Evolutionary conservation across 1,140 invertebrate species (phyloP), one percentile per base, ranked within the genome.

Genomic region (Saccostrea glomerata): DNA sequence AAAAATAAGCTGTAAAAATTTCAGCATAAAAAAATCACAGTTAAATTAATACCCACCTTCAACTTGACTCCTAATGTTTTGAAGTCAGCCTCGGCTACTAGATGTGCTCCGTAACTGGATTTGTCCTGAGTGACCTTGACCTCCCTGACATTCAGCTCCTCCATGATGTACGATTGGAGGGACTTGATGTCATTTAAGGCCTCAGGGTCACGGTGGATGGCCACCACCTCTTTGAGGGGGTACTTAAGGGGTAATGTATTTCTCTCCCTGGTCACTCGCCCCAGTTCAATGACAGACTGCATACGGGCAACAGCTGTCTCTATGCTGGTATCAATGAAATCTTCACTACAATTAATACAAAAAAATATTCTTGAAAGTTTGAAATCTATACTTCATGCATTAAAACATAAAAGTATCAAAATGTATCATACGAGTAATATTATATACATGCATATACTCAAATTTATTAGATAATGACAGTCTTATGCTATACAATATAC

Each of bases 271-370:
- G 99, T 95, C 13, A 99, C 96, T 90, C 99, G 96, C 9, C 98
- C 99, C 5, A 99, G 94, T 94, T 99, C 98, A 90, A 99, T 98
- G 12, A 99, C 97, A 25, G 97, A 97, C 96, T 99, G 99, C 98
- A 99, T 99, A 90, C 97, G 96, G 58, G 96, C 96, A 0, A 99
- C 98, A 85, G 98, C 97, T 88, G 96, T 96, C 95, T 99, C 99
- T 88, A 99, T 99, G 56, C 97, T 96, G 89, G 96, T 96, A 94
- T 99, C 96, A 82, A 99, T 98, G 12, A 99, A 95, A 82, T 96
- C 94, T 7, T 96, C 91, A 90, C 96, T 96, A 88, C n/a, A 92
- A 88, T 23, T 25, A n/a, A 6, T 63, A 63, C 6, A 63, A 63
- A 20, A 63, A 63, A 63, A 20, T n/a, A 63, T 20, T 63, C 20